Conservation (phyloP, 2,113 vertebrate species). For the Eira barbara region DNA sequence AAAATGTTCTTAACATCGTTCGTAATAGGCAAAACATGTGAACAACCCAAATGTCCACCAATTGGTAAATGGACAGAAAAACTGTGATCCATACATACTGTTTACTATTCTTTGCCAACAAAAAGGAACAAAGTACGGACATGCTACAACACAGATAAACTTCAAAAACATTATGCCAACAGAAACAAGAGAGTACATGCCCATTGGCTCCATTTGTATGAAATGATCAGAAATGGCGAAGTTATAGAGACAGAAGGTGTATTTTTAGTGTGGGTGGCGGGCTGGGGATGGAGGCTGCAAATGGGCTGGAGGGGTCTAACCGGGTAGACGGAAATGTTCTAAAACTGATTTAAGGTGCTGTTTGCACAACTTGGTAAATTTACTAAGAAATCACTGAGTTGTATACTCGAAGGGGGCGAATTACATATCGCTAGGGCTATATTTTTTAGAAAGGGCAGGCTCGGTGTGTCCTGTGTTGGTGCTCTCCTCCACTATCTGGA, state of each 20-base stretch:
- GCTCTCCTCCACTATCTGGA: not conserved
- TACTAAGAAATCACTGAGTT: not conserved
- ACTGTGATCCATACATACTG: not conserved
- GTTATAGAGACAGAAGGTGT: not conserved
- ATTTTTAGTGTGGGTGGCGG: not conserved
- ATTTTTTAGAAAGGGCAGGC: not conserved
- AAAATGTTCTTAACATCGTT: not conserved
- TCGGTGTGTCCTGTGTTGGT: accelerated
- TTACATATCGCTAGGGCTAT: too few relatives aligned
- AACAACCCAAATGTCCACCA: not conserved
- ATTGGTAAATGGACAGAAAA: not conserved
- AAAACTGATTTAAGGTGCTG: not conserved
- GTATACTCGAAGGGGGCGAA: not conserved
- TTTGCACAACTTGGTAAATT: not conserved
- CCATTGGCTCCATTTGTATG: not conserved
- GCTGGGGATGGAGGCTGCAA: not conserved
- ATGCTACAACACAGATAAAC: not conserved
- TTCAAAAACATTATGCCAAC: not conserved
- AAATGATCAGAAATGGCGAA: not conserved
- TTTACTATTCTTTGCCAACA: not conserved
- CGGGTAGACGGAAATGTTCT: not conserved
- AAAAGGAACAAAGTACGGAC: not conserved
- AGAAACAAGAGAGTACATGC: not conserved
- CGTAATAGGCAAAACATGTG: not conserved
- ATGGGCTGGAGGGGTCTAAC: not conserved